These are phyloP conservation scores for Sylvilagus floridanus DNA, from an alignment of 2,797 vertebrate genomes.

Conservation along the genomic window DNA sequence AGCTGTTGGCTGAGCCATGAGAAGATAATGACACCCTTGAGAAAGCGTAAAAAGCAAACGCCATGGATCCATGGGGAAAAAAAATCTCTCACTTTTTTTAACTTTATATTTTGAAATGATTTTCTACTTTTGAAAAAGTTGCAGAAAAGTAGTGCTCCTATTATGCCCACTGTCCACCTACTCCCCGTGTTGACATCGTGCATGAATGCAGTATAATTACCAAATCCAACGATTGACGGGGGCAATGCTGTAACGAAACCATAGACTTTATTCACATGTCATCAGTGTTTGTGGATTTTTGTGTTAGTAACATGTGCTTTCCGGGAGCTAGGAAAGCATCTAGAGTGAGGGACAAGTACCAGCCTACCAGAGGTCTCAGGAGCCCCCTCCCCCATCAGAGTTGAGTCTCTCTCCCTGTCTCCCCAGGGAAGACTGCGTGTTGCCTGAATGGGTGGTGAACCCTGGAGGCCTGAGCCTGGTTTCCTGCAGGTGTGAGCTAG, in stretches of 20 bases:
- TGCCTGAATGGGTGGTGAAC: neutral
- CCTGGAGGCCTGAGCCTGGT: neutral
- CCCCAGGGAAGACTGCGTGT: neutral
- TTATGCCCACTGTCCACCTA: neutral
- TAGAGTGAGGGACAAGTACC: neutral
- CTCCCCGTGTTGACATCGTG: neutral
- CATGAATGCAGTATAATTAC: neutral
- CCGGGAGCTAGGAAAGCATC: neutral
- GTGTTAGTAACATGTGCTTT: neutral
- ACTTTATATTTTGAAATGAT: conserved; percentile 42
- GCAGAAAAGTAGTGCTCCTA: neutral
- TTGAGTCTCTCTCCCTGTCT: neutral
- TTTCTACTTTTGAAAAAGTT: conserved; percentile 37
- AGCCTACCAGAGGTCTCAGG: neutral
- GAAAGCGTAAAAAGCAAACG: neutral
- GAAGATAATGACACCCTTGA: accelerated
- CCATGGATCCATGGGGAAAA: neutral
- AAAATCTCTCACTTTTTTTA: neutral
- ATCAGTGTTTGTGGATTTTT: too few relatives aligned
- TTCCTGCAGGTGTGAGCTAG: neutral
- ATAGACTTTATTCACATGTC: neutral
- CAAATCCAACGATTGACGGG: neutral
- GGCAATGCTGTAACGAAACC: neutral
- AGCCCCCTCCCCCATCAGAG: neutral
- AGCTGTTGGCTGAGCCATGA: neutral